Conservation (phyloP, 2,888 invertebrate species). For the Dolichomitus sp. region DNA sequence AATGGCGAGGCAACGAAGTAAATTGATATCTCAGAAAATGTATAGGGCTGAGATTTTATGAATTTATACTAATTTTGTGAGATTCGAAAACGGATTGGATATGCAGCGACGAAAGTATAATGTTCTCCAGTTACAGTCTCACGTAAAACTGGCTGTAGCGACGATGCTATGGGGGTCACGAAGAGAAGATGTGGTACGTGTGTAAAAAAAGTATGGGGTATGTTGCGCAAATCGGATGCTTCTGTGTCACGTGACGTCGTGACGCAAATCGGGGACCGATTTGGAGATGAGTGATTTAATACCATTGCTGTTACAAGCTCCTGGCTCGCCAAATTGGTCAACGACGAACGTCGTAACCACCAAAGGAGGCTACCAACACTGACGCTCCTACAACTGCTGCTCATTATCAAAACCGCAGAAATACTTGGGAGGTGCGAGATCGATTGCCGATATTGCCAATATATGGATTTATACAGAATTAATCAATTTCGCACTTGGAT, state of each 20-base stretch:
- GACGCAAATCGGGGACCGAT: constrained; percentile 33
- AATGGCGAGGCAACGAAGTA: background rate
- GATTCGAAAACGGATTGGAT: background rate
- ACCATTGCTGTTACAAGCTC: constrained; percentile 41
- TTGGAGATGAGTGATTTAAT: constrained; percentile 62
- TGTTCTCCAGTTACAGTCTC: background rate
- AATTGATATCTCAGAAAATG: background rate
- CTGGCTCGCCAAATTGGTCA: constrained; percentile 55
- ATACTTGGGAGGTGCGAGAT: background rate
- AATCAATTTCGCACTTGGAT: constrained; percentile 23
- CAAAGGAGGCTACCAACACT: background rate
- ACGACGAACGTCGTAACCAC: constrained; percentile 11
- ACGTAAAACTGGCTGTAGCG: background rate
- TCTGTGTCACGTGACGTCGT: constrained; percentile 34
- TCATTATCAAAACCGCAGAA: background rate
- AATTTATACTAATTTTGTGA: constrained; percentile 5
- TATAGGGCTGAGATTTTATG: background rate
- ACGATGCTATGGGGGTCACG: constrained; percentile 13
- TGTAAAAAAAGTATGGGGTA: constrained; percentile 3
- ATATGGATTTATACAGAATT: background rate
- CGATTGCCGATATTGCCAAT: constrained; percentile 4
- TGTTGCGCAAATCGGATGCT: background rate
- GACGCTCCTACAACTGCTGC: background rate
- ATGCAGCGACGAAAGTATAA: background rate
- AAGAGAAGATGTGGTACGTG: background rate